phyloP scores from a whole-genome alignment of 1,140 invertebrate species.

The Psilanteris sp. region DNA sequence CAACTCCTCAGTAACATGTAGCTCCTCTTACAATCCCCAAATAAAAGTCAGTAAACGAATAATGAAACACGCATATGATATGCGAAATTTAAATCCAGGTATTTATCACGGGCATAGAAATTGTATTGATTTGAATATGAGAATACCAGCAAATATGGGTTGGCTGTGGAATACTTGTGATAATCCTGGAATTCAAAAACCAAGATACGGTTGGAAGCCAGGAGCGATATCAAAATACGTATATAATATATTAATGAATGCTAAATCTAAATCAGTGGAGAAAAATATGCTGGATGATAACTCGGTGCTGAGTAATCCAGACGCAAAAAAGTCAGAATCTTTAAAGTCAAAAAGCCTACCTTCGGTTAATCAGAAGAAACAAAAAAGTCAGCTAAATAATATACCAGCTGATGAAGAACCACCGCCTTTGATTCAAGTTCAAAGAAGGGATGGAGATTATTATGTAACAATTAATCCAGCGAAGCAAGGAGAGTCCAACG shows the following conservation, averaged over 20 bases:
- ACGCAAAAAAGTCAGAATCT: constrained; percentile 45
- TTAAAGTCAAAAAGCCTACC: constrained; percentile 50
- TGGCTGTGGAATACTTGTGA: constrained; percentile 73
- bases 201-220: constrained; percentile 73
- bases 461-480: constrained; percentile 76
- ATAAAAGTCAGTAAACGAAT: constrained; percentile 67
- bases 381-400: no score
- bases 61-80: constrained; percentile 64
- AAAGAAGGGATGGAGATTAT: constrained; percentile 72
- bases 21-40: neutral
- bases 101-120: constrained; percentile 71
- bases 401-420: constrained; percentile 45
- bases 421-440: constrained; percentile 69
- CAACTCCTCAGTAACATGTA: neutral
- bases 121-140: constrained; percentile 68
- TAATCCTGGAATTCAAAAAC: constrained; percentile 64
- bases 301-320: no score
- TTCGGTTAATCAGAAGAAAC: constrained; percentile 26
- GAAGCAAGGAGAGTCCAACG: constrained; percentile 56
- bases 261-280: constrained; percentile 61
- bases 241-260: constrained; percentile 68
- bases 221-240: constrained; percentile 71
- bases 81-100: constrained; percentile 65
- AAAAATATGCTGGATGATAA: no score
- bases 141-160: constrained; percentile 75